These are phyloP conservation scores for Enteromius treurensis DNA, from an alignment of 2,797 vertebrate species.

Conservation along the genomic window DNA sequence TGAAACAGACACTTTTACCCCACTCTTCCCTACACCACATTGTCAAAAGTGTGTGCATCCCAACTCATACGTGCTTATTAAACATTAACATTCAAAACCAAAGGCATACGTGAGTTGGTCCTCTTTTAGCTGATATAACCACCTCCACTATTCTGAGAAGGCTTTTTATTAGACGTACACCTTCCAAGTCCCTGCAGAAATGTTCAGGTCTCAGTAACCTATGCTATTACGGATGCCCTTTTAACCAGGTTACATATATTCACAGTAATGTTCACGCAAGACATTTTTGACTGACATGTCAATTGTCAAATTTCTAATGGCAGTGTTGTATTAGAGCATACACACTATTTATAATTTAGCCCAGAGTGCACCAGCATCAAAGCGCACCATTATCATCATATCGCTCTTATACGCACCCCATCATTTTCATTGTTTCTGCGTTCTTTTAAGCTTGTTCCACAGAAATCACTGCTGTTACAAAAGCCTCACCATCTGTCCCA, in stretches of 20 bases:
- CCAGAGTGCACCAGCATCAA: not conserved
- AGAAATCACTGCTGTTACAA: conserved; percentile 22
- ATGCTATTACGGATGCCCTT: not conserved
- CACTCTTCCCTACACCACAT: not conserved
- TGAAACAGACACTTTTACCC: no score
- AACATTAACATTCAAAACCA: not conserved
- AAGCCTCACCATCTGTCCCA: conserved; percentile 37
- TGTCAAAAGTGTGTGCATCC: not conserved
- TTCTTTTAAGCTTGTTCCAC: conserved; percentile 32
- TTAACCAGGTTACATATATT: not conserved
- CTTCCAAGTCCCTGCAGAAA: not conserved
- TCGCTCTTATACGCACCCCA: conserved; percentile 4
- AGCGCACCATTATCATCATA: conserved; percentile 24
- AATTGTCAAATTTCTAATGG: not conserved
- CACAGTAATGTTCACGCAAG: not conserved
- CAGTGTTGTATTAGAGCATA: not conserved
- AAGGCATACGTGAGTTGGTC: not conserved
- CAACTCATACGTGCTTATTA: not conserved
- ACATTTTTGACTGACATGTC: not conserved
- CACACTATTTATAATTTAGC: conserved; percentile 4
- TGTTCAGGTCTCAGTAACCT: not conserved
- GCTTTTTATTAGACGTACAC: not conserved
- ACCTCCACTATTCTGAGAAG: not conserved
- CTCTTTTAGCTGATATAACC: not conserved
- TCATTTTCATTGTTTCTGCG: conserved; percentile 10